A percentile compares a stretch with the other conserved stretches of the same genome.
These are phyloP conservation scores for Gracilinanus agilis DNA, from an alignment of 2,113 vertebrate species.

Conservation along the genomic window DNA sequence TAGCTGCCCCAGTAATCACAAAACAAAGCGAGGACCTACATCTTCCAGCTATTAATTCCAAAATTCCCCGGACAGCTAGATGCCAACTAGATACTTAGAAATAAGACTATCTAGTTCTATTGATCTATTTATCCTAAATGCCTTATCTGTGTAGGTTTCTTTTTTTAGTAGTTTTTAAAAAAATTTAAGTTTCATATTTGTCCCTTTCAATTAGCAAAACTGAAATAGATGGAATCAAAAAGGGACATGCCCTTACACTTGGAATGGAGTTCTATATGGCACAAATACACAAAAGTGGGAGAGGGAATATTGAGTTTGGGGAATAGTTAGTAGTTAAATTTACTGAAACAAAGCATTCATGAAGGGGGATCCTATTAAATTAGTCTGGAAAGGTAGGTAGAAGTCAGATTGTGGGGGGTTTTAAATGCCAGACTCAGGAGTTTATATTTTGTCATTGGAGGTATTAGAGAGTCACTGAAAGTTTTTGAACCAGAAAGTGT, in stretches of 20 bases:
- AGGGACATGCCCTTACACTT: neutral
- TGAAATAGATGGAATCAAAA: neutral
- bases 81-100: neutral
- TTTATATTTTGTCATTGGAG: neutral
- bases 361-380: neutral
- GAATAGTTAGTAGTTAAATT: neutral
- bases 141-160: neutral
- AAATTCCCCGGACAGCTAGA: neutral
- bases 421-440: neutral
- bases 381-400: neutral
- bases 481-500: neutral
- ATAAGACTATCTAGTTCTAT: neutral
- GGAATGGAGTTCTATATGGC: neutral
- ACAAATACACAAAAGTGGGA: neutral
- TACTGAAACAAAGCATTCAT: neutral
- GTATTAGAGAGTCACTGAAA: neutral
- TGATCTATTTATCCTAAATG: neutral
- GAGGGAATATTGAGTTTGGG: neutral
- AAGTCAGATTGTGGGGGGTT: neutral
- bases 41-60: neutral
- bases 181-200: neutral
- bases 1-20: neutral
- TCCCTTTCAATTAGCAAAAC: neutral
- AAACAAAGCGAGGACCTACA: neutral
- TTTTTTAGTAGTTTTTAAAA: neutral